Evolutionary conservation across 2,888 invertebrate species (phyloP).

Genomic region (Pollenia griseotomentosa): DNA sequence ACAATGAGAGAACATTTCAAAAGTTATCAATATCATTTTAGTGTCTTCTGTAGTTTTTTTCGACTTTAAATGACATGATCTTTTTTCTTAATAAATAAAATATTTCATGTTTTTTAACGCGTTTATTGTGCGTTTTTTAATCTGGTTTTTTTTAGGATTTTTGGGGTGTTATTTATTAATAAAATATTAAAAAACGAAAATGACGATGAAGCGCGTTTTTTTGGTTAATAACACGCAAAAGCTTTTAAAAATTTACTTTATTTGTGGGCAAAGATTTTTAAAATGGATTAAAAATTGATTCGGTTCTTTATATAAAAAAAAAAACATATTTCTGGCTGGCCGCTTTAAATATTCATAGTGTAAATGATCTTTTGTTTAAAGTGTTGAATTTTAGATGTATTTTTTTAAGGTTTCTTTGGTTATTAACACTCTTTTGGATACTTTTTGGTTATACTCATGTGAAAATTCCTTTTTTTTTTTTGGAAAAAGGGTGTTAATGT

Average conservation of each 20-base stretch:
- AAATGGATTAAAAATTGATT: constrained; percentile 68
- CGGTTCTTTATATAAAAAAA: not conserved
- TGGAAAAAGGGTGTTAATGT: constrained; percentile 69
- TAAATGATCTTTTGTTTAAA: constrained; percentile 67
- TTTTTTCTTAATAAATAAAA: constrained; percentile 30
- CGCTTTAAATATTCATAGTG: constrained; percentile 52
- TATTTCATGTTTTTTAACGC: constrained; percentile 2
- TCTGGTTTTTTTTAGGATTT: constrained; percentile 59
- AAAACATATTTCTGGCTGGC: constrained; percentile 1
- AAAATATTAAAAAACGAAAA: constrained; percentile 46
- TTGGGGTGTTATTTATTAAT: constrained; percentile 69
- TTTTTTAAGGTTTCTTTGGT: constrained; percentile 41
- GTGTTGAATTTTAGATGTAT: constrained; percentile 61
- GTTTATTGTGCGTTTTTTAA: constrained; percentile 28
- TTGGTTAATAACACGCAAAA: constrained; percentile 70
- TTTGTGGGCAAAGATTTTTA: constrained; percentile 51
- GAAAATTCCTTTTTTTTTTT: constrained; percentile 26
- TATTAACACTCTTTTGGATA: constrained; percentile 32
- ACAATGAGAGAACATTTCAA: constrained; percentile 34
- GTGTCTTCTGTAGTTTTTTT: constrained; percentile 1
- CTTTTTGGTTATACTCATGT: constrained; percentile 11
- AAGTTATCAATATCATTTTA: constrained; percentile 65
- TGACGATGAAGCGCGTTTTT: constrained; percentile 37
- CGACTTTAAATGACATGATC: constrained; percentile 37
- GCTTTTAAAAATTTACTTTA: constrained; percentile 62